These are phyloP conservation scores for Dipodomys stephensi DNA, from an alignment of 2,113 vertebrate genomes.

Conservation along the genomic window DNA sequence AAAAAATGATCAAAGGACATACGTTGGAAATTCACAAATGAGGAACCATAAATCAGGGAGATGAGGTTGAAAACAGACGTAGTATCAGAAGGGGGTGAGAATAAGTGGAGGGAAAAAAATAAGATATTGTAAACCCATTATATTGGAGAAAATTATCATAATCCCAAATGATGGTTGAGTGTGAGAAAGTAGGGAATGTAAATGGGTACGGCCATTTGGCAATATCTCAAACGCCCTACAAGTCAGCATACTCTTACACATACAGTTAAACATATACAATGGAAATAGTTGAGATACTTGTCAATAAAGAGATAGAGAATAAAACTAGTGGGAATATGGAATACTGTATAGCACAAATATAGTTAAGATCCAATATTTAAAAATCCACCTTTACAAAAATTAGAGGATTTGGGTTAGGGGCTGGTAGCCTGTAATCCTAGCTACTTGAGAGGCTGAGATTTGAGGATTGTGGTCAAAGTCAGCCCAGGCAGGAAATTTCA, in stretches of 20 bases:
- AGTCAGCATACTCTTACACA: neutral
- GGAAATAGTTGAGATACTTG: neutral
- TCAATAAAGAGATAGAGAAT: neutral
- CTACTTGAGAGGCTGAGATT: too few species aligned
- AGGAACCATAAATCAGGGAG: neutral
- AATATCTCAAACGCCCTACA: neutral
- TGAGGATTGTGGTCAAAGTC: too few species aligned
- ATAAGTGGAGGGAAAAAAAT: neutral
- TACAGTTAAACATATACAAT: neutral
- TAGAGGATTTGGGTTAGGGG: too few species aligned
- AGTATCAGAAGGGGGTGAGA: too few species aligned
- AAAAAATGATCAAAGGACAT: neutral
- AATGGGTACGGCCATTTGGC: conserved; percentile 1
- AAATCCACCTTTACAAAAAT: neutral
- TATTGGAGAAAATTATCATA: neutral
- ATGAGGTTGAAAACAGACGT: neutral
- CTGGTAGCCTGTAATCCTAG: too few species aligned
- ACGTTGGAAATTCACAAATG: neutral
- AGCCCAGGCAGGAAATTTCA: too few species aligned
- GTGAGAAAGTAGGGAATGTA: neutral
- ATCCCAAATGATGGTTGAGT: neutral
- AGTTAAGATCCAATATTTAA: neutral
- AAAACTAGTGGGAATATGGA: neutral
- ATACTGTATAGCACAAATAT: neutral
- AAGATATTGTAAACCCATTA: neutral